Percentiles rank a stretch among this genome's conserved stretches.
Evolutionary conservation across 2,113 vertebrate species (phyloP).

Genomic region (Mobula birostris): DNA sequence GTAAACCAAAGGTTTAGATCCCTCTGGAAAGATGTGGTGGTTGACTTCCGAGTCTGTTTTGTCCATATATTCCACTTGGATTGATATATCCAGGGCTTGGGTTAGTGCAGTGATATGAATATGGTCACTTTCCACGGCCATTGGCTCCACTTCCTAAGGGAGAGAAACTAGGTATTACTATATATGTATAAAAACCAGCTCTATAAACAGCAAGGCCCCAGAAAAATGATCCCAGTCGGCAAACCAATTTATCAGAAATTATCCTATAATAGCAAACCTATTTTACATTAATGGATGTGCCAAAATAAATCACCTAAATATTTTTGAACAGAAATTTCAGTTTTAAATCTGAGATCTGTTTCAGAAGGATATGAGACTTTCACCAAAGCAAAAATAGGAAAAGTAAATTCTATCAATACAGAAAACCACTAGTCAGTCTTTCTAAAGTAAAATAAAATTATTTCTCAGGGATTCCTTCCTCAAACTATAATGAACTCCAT

Average conservation of each 20-base stretch:
- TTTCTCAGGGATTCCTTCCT: background rate
- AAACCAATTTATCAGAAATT: background rate
- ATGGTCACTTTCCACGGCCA: conserved; percentile 64
- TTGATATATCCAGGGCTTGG: conserved; percentile 59
- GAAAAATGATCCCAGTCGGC: background rate
- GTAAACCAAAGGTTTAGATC: conserved; percentile 51
- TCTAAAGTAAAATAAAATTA: background rate
- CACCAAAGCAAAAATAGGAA: background rate
- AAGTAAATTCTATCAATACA: background rate
- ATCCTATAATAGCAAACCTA: too few relatives aligned
- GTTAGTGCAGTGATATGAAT: conserved; percentile 68
- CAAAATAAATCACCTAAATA: background rate
- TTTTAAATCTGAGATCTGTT: background rate
- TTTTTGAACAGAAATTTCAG: background rate
- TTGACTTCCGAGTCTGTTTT: conserved; percentile 50
- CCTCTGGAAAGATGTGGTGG: conserved; percentile 67
- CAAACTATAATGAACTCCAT: background rate
- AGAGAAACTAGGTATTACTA: conserved; percentile 27
- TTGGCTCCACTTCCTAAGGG: conserved; percentile 63
- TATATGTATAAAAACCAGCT: background rate
- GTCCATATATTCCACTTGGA: conserved; percentile 61
- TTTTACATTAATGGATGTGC: background rate
- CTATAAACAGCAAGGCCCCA: too few relatives aligned
- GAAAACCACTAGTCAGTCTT: background rate
- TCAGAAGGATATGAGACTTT: background rate